Conservation (phyloP, 2,888 invertebrate species). For the Lithosia quadra region DNA sequence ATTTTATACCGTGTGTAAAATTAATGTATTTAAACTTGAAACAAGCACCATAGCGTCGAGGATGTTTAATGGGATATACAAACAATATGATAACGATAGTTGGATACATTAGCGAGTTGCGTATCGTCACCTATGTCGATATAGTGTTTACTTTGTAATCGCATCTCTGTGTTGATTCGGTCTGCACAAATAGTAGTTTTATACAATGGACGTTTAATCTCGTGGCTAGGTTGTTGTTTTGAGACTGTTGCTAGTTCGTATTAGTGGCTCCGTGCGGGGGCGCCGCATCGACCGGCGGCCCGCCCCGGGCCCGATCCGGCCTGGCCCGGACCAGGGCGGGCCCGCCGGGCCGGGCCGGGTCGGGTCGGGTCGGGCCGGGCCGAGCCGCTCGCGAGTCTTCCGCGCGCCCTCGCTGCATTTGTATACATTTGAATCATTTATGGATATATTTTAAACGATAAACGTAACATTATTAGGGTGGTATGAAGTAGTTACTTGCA, state of each 20-base stretch:
- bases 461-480: conserved; percentile 73
- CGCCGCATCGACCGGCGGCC: conserved; percentile 15
- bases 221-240: conserved; percentile 63
- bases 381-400: conserved; percentile 53
- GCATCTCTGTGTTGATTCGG: conserved; percentile 61
- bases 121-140: conserved; percentile 60
- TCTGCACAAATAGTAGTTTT: conserved; percentile 77
- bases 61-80: conserved; percentile 53
- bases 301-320: conserved; percentile 1
- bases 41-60: conserved; percentile 67
- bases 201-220: conserved; percentile 64
- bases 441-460: conserved; percentile 74
- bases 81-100: conserved; percentile 54
- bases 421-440: conserved; percentile 74
- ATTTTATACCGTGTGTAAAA: conserved; percentile 84
- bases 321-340: conserved; percentile 7
- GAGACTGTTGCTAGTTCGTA: conserved; percentile 60
- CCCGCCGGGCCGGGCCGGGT: conserved; percentile 25
- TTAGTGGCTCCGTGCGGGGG: conserved; percentile 39
- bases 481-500: conserved; percentile 81
- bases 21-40: conserved; percentile 71
- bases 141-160: conserved; percentile 57
- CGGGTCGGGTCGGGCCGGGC: conserved; percentile 17
- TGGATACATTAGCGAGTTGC: conserved; percentile 61
- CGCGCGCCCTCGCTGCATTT: conserved; percentile 67